These are phyloP conservation scores for Acheta domesticus DNA, from an alignment of 2,888 invertebrate genomes.

Conservation along the genomic window DNA sequence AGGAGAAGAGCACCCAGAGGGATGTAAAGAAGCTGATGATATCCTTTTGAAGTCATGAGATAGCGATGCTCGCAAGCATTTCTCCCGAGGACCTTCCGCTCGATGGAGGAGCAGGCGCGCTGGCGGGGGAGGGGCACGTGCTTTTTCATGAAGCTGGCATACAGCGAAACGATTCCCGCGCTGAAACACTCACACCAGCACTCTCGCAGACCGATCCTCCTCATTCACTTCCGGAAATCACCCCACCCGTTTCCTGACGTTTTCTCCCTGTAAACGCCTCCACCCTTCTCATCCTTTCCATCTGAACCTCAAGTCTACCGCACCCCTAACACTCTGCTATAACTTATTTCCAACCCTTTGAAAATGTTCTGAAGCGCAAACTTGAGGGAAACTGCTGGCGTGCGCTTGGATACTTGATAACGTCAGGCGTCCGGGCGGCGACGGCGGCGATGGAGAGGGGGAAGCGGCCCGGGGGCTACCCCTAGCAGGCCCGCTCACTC, in stretches of 20 bases:
- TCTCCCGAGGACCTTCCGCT: not conserved
- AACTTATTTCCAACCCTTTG: slow-evolving; percentile 18
- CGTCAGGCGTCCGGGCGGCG: not conserved
- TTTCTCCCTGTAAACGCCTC: not conserved
- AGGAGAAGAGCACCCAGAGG: not conserved
- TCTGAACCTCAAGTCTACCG: not conserved
- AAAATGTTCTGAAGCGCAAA: slow-evolving; percentile 7
- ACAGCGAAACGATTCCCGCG: not conserved
- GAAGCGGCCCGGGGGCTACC: too few species aligned
- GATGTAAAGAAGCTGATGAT: not conserved
- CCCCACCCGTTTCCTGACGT: not conserved
- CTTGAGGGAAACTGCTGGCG: slow-evolving; percentile 1
- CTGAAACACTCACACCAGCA: not conserved
- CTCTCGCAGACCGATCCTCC: not conserved
- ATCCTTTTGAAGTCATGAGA: slow-evolving; percentile 18
- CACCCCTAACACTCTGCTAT: not conserved
- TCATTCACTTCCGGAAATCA: not conserved
- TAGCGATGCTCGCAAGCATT: not conserved
- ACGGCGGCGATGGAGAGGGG: too few species aligned
- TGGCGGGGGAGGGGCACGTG: not conserved
- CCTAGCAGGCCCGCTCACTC: not conserved
- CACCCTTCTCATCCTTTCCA: not conserved
- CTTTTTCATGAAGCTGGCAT: not conserved
- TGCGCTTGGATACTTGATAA: slow-evolving; percentile 18
- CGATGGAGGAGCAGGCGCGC: not conserved